A percentile compares a stretch with the other conserved stretches of the same genome.
Conservation (phyloP, 2,113 vertebrate species). For the Xenopus borealis region DNA sequence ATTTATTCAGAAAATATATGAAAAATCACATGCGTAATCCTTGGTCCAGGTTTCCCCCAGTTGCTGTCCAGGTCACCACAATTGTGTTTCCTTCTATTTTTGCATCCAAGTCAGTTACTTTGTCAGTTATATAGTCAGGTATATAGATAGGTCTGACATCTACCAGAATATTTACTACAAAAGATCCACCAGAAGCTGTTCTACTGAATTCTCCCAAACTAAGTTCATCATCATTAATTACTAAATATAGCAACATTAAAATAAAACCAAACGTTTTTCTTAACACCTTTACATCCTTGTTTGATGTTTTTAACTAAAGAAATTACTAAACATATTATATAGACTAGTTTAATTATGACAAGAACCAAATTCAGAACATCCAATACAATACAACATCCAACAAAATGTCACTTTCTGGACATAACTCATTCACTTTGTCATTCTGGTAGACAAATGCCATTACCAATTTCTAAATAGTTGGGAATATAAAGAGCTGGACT, state of each 20-base stretch:
- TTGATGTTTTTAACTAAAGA: no score
- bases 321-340: no score
- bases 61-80: conserved; percentile 65
- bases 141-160: rapidly evolving
- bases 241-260: neutral
- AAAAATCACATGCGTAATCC: conserved; percentile 56
- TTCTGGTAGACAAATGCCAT: neutral
- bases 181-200: conserved; percentile 54
- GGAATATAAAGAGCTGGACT: conserved; percentile 51
- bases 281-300: no score
- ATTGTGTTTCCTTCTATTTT: conserved; percentile 48
- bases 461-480: conserved; percentile 65
- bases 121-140: conserved; percentile 53
- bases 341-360: no score
- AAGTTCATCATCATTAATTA: conserved; percentile 46
- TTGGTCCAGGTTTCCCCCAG: conserved; percentile 60
- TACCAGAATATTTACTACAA: conserved; percentile 43
- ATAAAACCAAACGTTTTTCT: no score
- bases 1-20: neutral
- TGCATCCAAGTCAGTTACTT: conserved; percentile 62
- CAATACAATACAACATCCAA: no score
- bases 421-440: no score
- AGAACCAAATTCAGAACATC: no score
- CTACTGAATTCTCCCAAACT: conserved; percentile 56
- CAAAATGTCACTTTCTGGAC: no score